Conservation (phyloP, 2,888 invertebrate species). For the Neoaliturus tenellus region DNA sequence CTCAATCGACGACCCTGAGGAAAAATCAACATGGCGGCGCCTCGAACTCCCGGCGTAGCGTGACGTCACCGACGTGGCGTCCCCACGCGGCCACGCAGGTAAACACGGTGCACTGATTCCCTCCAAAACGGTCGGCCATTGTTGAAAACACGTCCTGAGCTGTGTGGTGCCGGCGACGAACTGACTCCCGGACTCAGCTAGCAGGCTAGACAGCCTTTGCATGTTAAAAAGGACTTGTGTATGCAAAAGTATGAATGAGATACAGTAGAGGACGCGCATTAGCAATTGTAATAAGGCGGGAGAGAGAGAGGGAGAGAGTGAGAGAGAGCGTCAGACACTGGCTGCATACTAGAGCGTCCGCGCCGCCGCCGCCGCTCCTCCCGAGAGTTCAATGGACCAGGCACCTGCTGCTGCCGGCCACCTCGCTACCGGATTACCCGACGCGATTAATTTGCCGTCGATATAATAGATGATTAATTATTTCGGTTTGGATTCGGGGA, state of each 20-base stretch:
- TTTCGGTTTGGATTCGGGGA: too few relatives aligned
- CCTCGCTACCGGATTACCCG: background rate
- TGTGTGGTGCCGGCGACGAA: conserved; percentile 48
- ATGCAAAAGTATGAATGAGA: conserved; percentile 69
- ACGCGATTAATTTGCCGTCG: too few relatives aligned
- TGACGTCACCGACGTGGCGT: conserved; percentile 22
- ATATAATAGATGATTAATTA: too few relatives aligned
- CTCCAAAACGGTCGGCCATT: conserved; percentile 56
- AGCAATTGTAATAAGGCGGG: conserved; percentile 68
- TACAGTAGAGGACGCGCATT: conserved; percentile 66
- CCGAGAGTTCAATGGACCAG: conserved; percentile 35
- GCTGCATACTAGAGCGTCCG: conserved; percentile 40
- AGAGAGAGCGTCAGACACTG: conserved; percentile 53
- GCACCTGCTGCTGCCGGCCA: background rate
- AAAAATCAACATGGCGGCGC: background rate
- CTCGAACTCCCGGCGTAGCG: background rate
- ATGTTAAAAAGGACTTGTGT: conserved; percentile 69
- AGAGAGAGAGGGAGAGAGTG: conserved; percentile 61
- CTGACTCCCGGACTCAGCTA: conserved; percentile 56
- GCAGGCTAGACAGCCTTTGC: conserved; percentile 66
- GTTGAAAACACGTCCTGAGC: conserved; percentile 52
- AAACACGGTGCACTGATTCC: conserved; percentile 43
- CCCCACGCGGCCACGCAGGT: conserved; percentile 4
- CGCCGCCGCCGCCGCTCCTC: background rate
- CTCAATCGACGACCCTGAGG: background rate